A percentile compares a stretch with the other conserved stretches of the same genome.
Evolutionary conservation across 2,797 vertebrate genomes (phyloP).

Genomic region (Coendou prehensilis): DNA sequence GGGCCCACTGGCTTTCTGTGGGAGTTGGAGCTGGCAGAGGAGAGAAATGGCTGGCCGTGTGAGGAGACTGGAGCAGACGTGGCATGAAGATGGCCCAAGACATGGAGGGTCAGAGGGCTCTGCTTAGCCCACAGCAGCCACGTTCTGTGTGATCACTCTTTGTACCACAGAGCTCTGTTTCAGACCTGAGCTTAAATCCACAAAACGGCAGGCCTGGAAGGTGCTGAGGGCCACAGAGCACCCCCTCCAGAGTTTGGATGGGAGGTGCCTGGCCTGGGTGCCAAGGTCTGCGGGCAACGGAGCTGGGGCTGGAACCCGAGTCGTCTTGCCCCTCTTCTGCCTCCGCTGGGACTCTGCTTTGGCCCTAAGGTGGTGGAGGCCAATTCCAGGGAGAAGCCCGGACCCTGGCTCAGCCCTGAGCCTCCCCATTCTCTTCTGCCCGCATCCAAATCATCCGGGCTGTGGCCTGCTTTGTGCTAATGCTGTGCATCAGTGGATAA

Average conservation of each 20-base stretch:
- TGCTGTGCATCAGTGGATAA: slow-evolving; percentile 71
- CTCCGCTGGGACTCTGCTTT: neutral
- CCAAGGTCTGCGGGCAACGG: neutral
- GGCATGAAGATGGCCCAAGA: neutral
- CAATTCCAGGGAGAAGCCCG: neutral
- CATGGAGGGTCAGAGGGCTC: neutral
- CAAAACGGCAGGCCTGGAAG: neutral
- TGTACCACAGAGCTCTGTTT: neutral
- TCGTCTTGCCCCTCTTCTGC: neutral
- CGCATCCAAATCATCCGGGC: neutral
- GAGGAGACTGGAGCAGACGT: neutral
- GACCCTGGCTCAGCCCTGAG: neutral
- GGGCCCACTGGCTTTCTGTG: neutral
- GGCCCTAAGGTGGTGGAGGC: neutral
- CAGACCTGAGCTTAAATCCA: neutral
- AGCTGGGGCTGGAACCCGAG: neutral
- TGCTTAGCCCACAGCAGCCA: neutral
- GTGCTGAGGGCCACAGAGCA: neutral
- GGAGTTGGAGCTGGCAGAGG: neutral
- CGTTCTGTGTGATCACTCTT: neutral
- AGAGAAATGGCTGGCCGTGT: accelerated
- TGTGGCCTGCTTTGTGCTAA: neutral
- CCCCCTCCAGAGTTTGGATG: neutral
- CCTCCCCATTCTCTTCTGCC: neutral
- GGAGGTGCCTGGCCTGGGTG: no score